Evolutionary conservation across 2,113 vertebrate genomes (phyloP).

Genomic region (Colaptes auratus): DNA sequence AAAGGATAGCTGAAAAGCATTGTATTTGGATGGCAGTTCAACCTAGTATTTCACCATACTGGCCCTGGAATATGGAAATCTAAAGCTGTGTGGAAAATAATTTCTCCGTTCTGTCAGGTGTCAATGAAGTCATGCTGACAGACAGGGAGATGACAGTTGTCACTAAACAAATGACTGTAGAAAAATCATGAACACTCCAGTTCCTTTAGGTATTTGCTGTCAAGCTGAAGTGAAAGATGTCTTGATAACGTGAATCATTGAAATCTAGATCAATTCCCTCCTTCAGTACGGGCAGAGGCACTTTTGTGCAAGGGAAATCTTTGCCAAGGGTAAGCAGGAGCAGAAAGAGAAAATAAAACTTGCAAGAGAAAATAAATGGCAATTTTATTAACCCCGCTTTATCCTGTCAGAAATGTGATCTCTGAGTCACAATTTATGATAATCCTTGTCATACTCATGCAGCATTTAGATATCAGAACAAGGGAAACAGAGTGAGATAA

Average conservation of each 20-base stretch:
- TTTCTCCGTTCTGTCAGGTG: neutral
- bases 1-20: neutral
- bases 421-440: neutral
- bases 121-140: neutral
- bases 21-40: neutral
- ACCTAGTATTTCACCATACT: neutral
- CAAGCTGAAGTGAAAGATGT: constrained; percentile 11
- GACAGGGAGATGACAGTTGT: neutral
- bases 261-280: neutral
- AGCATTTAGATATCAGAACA: neutral
- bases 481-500: neutral
- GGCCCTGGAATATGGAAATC: neutral
- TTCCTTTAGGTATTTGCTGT: constrained; percentile 12
- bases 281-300: neutral
- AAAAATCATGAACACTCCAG: neutral
- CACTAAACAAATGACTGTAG: neutral
- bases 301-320: neutral
- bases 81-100: neutral
- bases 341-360: neutral
- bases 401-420: neutral
- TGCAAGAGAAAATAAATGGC: neutral
- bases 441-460: neutral
- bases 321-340: neutral
- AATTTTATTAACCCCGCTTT: neutral
- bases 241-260: neutral